Conservation (phyloP, 2,797 vertebrate genomes). For the Natrix natrix region DNA sequence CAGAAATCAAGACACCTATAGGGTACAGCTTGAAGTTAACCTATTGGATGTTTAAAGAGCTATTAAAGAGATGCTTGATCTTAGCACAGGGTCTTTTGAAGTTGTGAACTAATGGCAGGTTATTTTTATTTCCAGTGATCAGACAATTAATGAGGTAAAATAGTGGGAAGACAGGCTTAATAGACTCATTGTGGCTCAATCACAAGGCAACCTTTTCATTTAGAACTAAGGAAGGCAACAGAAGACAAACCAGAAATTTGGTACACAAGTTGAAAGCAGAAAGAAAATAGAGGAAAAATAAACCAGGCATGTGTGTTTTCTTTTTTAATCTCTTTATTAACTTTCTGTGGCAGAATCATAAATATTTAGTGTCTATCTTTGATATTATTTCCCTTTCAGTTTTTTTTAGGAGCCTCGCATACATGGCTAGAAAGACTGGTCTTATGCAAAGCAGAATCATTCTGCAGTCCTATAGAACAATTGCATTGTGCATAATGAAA, state of each 20-base stretch:
- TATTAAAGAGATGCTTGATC: constrained; percentile 72
- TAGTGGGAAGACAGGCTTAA: constrained; percentile 66
- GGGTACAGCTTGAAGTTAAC: constrained; percentile 74
- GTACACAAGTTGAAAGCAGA: constrained; percentile 47
- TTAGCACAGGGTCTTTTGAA: constrained; percentile 72
- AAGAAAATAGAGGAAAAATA: constrained; percentile 34
- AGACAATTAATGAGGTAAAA: constrained; percentile 76
- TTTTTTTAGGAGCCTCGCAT: not conserved
- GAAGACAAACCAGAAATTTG: constrained; percentile 52
- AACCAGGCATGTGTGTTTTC: not conserved
- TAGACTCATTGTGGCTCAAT: constrained; percentile 55
- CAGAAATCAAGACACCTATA: constrained; percentile 68
- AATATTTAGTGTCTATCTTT: constrained; percentile 26
- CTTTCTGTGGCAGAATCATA: constrained; percentile 24
- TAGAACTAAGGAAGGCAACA: constrained; percentile 61
- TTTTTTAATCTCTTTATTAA: constrained; percentile 1
- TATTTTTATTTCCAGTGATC: constrained; percentile 71
- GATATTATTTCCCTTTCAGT: not conserved
- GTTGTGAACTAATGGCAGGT: constrained; percentile 69
- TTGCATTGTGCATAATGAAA: not conserved
- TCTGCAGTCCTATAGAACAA: not conserved
- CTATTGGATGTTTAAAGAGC: constrained; percentile 68
- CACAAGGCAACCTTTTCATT: constrained; percentile 54
- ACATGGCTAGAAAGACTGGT: not conserved
- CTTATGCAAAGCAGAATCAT: not conserved